phyloP scores from a whole-genome alignment of 2,888 invertebrate genomes.

The Galerucella nymphaeae region DNA sequence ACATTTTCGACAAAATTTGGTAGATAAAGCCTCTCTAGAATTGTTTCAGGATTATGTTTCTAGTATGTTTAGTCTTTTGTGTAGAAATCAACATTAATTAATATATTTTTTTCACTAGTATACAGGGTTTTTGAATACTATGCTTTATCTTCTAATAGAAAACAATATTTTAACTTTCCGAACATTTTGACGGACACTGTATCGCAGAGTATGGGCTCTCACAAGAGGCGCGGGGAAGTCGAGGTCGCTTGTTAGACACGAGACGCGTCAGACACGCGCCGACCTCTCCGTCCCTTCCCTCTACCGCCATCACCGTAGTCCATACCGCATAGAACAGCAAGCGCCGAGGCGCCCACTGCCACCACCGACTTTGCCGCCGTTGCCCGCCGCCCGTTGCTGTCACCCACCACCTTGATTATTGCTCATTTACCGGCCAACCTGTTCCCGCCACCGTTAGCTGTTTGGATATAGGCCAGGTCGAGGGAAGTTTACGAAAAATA shows the following conservation, averaged over 20 bases:
- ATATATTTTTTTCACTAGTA: too few relatives aligned
- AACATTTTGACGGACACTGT: conserved; percentile 56
- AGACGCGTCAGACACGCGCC: conserved; percentile 66
- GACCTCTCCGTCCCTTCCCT: conserved; percentile 54
- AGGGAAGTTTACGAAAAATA: neutral
- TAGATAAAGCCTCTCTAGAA: too few relatives aligned
- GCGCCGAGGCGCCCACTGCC: conserved; percentile 49
- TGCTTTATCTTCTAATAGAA: neutral
- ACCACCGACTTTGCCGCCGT: conserved; percentile 48
- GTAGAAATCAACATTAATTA: too few relatives aligned
- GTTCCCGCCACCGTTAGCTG: conserved; percentile 49
- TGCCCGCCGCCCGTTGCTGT: conserved; percentile 48
- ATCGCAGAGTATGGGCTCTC: conserved; percentile 50
- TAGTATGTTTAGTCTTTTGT: too few relatives aligned
- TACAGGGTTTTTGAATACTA: too few relatives aligned
- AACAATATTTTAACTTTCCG: neutral
- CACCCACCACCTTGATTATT: conserved; percentile 60
- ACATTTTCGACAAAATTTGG: too few relatives aligned
- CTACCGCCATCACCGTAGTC: conserved; percentile 44
- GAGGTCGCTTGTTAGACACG: conserved; percentile 64
- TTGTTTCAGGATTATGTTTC: too few relatives aligned
- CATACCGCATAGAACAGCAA: conserved; percentile 53
- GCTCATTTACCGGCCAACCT: conserved; percentile 62
- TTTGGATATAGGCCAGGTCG: neutral
- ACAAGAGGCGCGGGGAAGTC: conserved; percentile 52